Conservation (phyloP, 2,113 vertebrate genomes). For the Syrrhaptes paradoxus region DNA sequence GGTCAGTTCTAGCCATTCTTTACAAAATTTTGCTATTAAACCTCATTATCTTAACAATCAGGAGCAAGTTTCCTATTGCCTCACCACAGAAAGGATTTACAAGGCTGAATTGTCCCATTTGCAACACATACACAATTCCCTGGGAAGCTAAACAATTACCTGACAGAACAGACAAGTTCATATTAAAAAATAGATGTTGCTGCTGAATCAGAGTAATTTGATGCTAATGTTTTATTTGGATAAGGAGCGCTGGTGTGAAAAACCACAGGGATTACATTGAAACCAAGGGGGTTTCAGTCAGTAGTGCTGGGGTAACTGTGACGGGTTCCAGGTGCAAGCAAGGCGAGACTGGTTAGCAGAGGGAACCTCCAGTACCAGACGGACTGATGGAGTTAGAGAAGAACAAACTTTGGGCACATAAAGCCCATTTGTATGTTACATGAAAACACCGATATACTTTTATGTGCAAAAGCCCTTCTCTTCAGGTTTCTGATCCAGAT, state of each 20-base stretch:
- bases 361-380: background rate
- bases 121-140: background rate
- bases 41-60: background rate
- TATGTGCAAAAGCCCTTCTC: background rate
- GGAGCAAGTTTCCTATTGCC: background rate
- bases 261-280: slow-evolving; percentile 1
- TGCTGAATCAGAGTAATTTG: slow-evolving; percentile 33
- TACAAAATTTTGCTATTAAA: background rate
- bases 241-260: background rate
- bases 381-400: background rate
- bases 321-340: background rate
- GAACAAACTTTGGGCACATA: background rate
- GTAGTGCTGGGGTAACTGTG: background rate
- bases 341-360: background rate
- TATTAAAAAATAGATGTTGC: slow-evolving; percentile 25
- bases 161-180: background rate
- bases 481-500: background rate
- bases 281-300: background rate
- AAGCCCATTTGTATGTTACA: background rate
- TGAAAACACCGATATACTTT: background rate
- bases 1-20: background rate
- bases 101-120: slow-evolving; percentile 2
- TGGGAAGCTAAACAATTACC: slow-evolving; percentile 32
- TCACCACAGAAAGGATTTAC: background rate
- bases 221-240: slow-evolving; percentile 21